phyloP scores from a whole-genome alignment of 2,888 invertebrate genomes.

The Athetis lepigone region DNA sequence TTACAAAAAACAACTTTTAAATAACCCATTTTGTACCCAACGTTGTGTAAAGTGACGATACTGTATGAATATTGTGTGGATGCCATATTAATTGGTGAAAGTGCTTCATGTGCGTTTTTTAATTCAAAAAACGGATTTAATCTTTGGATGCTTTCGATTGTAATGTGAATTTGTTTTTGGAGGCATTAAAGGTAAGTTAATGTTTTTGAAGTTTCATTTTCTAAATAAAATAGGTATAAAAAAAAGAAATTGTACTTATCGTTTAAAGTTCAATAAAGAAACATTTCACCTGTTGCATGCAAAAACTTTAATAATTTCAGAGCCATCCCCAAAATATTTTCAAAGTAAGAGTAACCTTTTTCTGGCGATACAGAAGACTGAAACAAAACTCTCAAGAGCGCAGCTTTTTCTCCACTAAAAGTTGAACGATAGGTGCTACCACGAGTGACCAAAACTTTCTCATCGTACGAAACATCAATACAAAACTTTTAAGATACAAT shows the following conservation, averaged over 20 bases:
- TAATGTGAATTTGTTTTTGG: slow-evolving; percentile 74
- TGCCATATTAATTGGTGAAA: slow-evolving; percentile 61
- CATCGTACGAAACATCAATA: slow-evolving; percentile 19
- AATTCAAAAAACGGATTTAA: slow-evolving; percentile 62
- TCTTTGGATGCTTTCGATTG: slow-evolving; percentile 69
- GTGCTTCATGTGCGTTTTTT: slow-evolving; percentile 67
- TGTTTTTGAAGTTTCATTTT: slow-evolving; percentile 1
- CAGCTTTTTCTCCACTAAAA: slow-evolving; percentile 15
- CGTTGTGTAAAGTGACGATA: slow-evolving; percentile 64
- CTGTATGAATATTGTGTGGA: slow-evolving; percentile 47
- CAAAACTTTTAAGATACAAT: slow-evolving; percentile 35
- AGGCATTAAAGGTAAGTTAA: slow-evolving; percentile 71
- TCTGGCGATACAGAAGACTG: slow-evolving; percentile 3
- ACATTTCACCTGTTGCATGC: slow-evolving; percentile 10
- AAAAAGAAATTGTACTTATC: neutral
- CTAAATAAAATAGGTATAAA: neutral
- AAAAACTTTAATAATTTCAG: slow-evolving; percentile 5
- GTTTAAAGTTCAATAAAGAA: neutral
- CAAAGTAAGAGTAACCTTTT: neutral
- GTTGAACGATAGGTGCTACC: slow-evolving; percentile 20
- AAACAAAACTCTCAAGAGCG: slow-evolving; percentile 6
- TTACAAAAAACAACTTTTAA: slow-evolving; percentile 36
- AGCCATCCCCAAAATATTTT: neutral
- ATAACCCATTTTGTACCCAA: slow-evolving; percentile 46
- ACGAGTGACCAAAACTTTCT: slow-evolving; percentile 54